Evolutionary conservation across 1,140 invertebrate genomes (phyloP).

Genomic region (Orius insidiosus): DNA sequence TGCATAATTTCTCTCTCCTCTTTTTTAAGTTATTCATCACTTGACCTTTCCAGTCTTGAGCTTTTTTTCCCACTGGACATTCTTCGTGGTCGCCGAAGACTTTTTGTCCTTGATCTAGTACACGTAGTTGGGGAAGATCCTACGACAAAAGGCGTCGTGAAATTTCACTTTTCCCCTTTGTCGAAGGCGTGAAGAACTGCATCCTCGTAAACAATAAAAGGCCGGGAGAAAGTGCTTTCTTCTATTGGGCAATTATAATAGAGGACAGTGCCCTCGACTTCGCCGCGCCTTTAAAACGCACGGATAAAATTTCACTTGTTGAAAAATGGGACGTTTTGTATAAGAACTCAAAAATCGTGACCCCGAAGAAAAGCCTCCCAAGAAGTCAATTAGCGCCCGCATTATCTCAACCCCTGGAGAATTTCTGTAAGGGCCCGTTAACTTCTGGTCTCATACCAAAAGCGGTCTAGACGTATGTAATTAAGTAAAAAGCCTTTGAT

Average conservation of each 20-base stretch:
- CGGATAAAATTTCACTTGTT: not conserved
- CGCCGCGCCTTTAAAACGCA: not conserved
- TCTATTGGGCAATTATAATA: constrained; percentile 1
- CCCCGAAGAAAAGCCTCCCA: not conserved
- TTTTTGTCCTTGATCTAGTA: not conserved
- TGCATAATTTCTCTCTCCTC: constrained; percentile 1
- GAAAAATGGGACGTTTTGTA: not conserved
- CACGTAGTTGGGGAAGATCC: not conserved
- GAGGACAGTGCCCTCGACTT: not conserved
- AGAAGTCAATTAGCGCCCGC: too few relatives aligned
- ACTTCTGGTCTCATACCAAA: too few relatives aligned
- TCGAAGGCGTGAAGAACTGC: not conserved
- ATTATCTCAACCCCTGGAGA: too few relatives aligned
- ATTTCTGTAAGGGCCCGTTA: too few relatives aligned
- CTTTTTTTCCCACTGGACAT: not conserved
- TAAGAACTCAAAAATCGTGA: not conserved
- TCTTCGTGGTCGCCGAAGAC: too few relatives aligned
- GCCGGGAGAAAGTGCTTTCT: not conserved
- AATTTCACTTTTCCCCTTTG: constrained; percentile 8
- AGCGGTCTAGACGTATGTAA: too few relatives aligned
- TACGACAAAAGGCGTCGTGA: constrained; percentile 1
- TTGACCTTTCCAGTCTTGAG: not conserved
- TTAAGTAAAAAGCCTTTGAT: too few relatives aligned
- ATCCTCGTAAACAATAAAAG: not conserved
- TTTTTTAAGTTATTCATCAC: not conserved